Conservation (phyloP, 2,113 vertebrate genomes). For the Eira barbara region DNA sequence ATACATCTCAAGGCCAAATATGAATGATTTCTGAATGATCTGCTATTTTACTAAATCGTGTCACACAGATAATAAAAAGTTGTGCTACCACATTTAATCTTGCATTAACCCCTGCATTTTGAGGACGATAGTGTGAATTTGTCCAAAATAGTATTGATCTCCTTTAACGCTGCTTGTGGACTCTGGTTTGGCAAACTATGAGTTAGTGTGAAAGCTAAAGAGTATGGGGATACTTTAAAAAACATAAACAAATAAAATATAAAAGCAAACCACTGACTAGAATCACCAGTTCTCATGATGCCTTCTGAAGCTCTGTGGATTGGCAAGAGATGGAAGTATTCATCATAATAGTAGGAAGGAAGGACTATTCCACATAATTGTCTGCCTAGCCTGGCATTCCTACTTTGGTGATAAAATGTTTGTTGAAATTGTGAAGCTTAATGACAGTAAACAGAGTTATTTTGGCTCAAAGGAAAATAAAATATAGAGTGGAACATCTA, state of each 20-base stretch:
- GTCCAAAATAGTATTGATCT: conserved; percentile 25
- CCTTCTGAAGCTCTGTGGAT: background rate
- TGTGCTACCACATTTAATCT: conserved; percentile 39
- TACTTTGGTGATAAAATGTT: background rate
- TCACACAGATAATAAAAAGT: conserved; percentile 60
- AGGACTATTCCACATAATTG: background rate
- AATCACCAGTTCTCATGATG: background rate
- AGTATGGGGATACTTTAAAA: background rate
- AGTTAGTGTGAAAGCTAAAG: conserved; percentile 1
- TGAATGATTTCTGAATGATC: conserved; percentile 68
- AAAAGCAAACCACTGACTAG: background rate
- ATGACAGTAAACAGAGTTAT: background rate
- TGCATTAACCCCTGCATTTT: conserved; percentile 44
- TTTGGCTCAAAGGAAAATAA: conserved; percentile 14
- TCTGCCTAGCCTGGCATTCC: background rate
- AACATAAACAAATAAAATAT: background rate
- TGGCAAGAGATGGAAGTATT: background rate
- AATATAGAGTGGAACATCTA: background rate
- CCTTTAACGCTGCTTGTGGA: background rate
- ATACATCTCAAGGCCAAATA: conserved; percentile 73
- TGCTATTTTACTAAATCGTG: conserved; percentile 53
- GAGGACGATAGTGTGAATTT: background rate
- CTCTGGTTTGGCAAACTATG: background rate
- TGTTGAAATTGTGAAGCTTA: background rate
- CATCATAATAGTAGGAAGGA: background rate